phyloP scores from a whole-genome alignment of 2,888 invertebrate species.

The Chloromyia formosa region DNA sequence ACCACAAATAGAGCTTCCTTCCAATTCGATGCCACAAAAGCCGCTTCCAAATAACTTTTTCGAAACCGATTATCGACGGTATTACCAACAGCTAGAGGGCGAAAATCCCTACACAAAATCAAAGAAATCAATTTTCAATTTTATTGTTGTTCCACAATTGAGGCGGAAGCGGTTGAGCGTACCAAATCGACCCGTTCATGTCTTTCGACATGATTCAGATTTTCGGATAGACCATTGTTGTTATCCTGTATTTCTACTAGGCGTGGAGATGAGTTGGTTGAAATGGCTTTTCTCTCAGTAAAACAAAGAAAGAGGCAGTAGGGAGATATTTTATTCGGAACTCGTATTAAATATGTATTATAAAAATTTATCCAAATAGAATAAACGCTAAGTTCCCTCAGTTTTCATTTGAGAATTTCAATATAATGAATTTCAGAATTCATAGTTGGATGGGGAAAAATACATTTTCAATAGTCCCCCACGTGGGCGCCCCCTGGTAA shows the following conservation, averaged over 20 bases:
- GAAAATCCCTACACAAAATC: slow-evolving; percentile 35
- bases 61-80: slow-evolving; percentile 24
- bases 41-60: slow-evolving; percentile 14
- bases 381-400: no score
- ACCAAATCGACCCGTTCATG: not conserved
- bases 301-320: no score
- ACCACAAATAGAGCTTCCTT: slow-evolving; percentile 36
- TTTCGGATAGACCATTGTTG: slow-evolving; percentile 11
- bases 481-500: no score
- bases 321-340: no score
- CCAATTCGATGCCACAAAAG: slow-evolving; percentile 30
- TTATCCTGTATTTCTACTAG: slow-evolving; percentile 26
- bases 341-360: no score
- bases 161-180: not conserved
- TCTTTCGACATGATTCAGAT: not conserved
- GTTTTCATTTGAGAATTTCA: no score
- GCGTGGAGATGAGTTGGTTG: not conserved
- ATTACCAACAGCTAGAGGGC: slow-evolving; percentile 33
- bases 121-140: slow-evolving; percentile 39
- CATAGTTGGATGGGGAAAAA: no score
- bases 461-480: no score
- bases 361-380: no score
- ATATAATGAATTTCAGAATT: no score
- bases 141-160: slow-evolving; percentile 21
- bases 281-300: no score